These are phyloP conservation scores for Cephonodes hylas DNA, from an alignment of 2,888 invertebrate species.

Conservation along the genomic window DNA sequence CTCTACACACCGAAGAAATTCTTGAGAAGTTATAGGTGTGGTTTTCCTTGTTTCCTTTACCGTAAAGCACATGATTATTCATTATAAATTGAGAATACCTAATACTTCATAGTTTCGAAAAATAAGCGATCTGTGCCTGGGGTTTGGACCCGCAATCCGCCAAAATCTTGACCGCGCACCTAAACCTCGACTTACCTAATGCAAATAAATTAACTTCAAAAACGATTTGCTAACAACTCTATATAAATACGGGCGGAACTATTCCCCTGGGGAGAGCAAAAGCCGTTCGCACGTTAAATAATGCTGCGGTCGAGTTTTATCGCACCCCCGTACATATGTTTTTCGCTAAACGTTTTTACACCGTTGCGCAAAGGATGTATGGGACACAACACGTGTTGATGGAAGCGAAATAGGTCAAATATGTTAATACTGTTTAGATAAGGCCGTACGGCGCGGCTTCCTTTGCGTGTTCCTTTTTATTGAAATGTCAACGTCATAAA, in stretches of 20 bases:
- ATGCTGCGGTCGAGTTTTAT: conserved; percentile 1
- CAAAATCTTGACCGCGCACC: no score
- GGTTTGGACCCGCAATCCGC: no score
- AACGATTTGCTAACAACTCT: not conserved
- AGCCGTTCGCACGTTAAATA: conserved; percentile 7
- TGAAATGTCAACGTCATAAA: not conserved
- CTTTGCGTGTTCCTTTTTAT: not conserved
- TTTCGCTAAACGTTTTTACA: conserved; percentile 2
- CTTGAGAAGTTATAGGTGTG: no score
- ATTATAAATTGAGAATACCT: no score
- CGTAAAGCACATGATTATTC: no score
- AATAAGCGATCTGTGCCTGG: no score
- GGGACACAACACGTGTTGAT: not conserved
- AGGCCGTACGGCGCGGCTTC: not conserved
- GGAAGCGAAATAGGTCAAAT: not conserved
- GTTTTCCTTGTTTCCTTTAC: no score
- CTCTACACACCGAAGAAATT: no score
- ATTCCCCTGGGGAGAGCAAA: not conserved
- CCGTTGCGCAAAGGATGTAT: not conserved
- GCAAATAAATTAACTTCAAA: not conserved
- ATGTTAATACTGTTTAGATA: not conserved
- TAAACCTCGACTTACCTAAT: no score
- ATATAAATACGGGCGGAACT: not conserved
- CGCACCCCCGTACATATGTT: conserved; percentile 1
- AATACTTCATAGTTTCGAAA: no score